phyloP scores from a whole-genome alignment of 2,888 invertebrate species.

The Pyrochroa serraticornis region DNA sequence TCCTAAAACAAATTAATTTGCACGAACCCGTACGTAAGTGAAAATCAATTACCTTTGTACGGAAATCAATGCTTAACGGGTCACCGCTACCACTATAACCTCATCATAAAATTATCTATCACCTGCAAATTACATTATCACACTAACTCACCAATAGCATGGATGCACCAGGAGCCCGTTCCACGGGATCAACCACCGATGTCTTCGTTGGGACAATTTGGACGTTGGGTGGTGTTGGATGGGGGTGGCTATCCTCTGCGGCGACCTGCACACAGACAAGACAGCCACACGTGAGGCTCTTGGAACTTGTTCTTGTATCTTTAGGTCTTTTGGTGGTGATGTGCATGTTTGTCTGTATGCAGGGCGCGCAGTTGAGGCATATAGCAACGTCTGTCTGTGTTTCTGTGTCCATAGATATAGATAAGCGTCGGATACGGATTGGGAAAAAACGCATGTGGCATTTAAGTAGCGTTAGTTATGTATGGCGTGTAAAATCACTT shows the following conservation, averaged over 20 bases:
- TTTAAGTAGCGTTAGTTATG: conserved; percentile 1
- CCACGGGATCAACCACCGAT: not conserved
- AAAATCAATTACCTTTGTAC: too few species aligned
- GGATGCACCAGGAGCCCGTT: conserved; percentile 3
- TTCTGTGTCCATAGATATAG: conserved; percentile 27
- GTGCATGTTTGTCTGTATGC: conserved; percentile 60
- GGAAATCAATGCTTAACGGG: too few species aligned
- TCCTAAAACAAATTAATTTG: conserved; percentile 7
- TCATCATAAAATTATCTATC: too few species aligned
- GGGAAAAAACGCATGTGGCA: not conserved
- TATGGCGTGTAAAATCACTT: too few species aligned
- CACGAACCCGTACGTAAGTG: not conserved
- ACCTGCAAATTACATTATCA: too few species aligned
- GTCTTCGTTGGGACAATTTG: not conserved
- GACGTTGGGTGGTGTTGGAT: conserved; percentile 3
- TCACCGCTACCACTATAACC: not conserved
- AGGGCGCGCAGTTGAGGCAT: conserved; percentile 51
- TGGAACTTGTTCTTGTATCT: conserved; percentile 35
- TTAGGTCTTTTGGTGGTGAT: conserved; percentile 53
- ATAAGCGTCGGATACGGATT: conserved; percentile 9
- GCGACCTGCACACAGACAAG: conserved; percentile 68
- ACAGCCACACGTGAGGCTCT: conserved; percentile 59
- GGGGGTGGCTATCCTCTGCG: conserved; percentile 48
- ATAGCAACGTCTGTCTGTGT: conserved; percentile 31
- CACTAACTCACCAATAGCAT: too few species aligned